A percentile compares a stretch with the other conserved stretches of the same genome.
phyloP scores from a whole-genome alignment of 2,797 vertebrate species.

The Sebastes flavidus region DNA sequence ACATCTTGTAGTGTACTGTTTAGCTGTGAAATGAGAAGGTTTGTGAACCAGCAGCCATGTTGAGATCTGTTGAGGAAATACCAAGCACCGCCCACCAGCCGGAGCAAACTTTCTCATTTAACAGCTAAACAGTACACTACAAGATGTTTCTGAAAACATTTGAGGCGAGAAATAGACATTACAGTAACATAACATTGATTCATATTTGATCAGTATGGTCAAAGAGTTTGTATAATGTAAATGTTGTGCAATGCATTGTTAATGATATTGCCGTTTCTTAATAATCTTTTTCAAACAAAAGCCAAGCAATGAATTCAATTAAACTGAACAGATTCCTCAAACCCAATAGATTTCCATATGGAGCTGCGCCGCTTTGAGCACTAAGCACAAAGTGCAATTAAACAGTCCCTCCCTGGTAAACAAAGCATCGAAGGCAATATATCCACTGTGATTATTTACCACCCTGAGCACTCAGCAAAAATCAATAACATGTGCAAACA shows the following conservation, averaged over 20 bases:
- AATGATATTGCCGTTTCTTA: slow-evolving; percentile 20
- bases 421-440: slow-evolving; percentile 72
- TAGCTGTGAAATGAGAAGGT: no score
- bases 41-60: rapidly evolving
- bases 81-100: no score
- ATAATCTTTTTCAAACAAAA: slow-evolving; percentile 42
- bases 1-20: no score
- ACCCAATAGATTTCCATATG: slow-evolving; percentile 50
- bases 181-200: no score
- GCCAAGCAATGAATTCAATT: slow-evolving; percentile 23
- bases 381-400: slow-evolving; percentile 73
- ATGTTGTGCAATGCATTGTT: not conserved
- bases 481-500: slow-evolving; percentile 82
- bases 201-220: not conserved
- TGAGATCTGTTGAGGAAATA: no score
- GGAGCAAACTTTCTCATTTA: no score
- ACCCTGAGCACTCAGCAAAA: slow-evolving; percentile 67
- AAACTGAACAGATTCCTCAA: slow-evolving; percentile 37
- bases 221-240: not conserved
- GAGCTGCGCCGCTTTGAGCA: slow-evolving; percentile 35
- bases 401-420: slow-evolving; percentile 67
- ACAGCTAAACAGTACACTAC: no score
- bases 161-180: no score
- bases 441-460: slow-evolving; percentile 77
- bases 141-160: no score